These are phyloP conservation scores for Falco peregrinus DNA, from an alignment of 2,797 vertebrate genomes.

Conservation along the genomic window DNA sequence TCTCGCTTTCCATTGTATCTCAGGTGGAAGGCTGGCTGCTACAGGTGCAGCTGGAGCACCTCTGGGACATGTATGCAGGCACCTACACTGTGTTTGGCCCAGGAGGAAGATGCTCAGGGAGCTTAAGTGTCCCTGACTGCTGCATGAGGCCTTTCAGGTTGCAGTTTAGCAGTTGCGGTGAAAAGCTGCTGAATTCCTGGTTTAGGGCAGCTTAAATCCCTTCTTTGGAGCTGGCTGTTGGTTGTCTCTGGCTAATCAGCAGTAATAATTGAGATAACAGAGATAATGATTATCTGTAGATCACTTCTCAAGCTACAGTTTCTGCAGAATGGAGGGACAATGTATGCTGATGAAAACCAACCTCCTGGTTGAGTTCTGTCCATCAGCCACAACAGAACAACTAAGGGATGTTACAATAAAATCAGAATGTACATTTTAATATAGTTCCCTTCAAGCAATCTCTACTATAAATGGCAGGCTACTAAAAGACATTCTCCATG, in stretches of 20 bases:
- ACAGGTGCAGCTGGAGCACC: not conserved
- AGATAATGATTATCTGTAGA: not conserved
- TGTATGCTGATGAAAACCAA: not conserved
- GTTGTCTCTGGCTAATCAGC: not conserved
- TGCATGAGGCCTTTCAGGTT: not conserved
- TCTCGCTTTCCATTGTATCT: not conserved
- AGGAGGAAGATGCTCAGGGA: not conserved
- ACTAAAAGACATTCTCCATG: not conserved
- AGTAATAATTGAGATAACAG: not conserved
- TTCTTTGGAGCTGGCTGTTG: not conserved
- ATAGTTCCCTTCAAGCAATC: not conserved
- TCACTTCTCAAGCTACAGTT: not conserved
- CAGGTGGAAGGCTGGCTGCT: not conserved
- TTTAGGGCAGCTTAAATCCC: not conserved
- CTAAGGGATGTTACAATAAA: not conserved
- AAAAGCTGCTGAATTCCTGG: not conserved
- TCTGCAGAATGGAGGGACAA: not conserved
- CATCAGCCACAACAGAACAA: not conserved
- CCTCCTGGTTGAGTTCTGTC: not conserved
- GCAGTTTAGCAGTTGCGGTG: not conserved
- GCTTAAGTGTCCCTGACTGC: not conserved
- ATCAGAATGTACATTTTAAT: not conserved
- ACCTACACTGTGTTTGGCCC: not conserved
- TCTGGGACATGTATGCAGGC: not conserved
- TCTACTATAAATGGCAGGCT: not conserved